These are phyloP conservation scores for Pseudorectes ferrugineus DNA, from an alignment of 2,113 vertebrate genomes.

Conservation along the genomic window DNA sequence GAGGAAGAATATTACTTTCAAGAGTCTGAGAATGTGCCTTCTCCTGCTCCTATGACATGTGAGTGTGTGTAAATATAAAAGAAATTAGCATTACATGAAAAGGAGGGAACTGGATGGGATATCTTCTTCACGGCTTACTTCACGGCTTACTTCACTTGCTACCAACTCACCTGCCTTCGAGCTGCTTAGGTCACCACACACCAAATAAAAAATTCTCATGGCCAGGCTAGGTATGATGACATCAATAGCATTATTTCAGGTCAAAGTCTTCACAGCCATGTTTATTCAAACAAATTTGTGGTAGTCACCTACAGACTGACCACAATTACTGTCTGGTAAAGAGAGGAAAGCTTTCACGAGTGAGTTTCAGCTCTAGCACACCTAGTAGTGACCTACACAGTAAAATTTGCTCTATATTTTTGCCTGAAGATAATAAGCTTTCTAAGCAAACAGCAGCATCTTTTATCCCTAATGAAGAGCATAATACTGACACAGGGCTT, in stretches of 20 bases:
- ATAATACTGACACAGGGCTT: background rate
- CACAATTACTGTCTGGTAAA: background rate
- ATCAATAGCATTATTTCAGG: background rate
- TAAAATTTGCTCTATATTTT: background rate
- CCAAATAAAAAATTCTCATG: background rate
- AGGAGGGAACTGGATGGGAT: background rate
- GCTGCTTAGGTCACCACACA: background rate
- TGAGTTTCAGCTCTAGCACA: background rate
- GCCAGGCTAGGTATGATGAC: background rate
- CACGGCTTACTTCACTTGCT: background rate
- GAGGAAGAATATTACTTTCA: background rate
- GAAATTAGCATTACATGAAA: background rate
- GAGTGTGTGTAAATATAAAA: background rate
- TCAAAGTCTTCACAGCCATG: background rate
- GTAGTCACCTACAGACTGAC: background rate
- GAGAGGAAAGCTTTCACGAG: fast-evolving
- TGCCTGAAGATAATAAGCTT: background rate
- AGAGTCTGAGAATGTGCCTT: background rate
- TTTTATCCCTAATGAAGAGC: background rate
- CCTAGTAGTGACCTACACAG: background rate
- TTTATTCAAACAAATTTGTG: background rate
- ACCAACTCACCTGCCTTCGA: background rate
- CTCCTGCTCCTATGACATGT: background rate
- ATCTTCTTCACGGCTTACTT: background rate
- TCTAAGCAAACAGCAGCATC: background rate